phyloP scores from a whole-genome alignment of 2,888 invertebrate genomes.

The Clostera curtula region DNA sequence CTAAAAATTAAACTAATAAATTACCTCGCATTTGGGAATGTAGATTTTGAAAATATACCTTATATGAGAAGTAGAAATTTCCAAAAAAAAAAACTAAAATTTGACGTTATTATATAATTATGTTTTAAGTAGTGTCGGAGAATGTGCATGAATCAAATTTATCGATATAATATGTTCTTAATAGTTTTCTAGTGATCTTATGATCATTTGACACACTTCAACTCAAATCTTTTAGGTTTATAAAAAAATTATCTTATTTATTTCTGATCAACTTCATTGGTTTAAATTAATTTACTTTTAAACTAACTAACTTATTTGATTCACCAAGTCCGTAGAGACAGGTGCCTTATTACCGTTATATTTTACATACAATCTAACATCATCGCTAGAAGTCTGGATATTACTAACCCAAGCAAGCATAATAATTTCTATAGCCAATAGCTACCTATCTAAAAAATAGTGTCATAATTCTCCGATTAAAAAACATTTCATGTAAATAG shows the following conservation, averaged over 20 bases:
- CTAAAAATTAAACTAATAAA: slow-evolving; percentile 59
- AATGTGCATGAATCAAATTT: slow-evolving; percentile 40
- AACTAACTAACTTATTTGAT: slow-evolving; percentile 3
- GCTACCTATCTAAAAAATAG: too few relatives aligned
- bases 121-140: slow-evolving; percentile 51
- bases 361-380: slow-evolving; percentile 16
- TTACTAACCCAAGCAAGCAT: too few relatives aligned
- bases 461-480: too few relatives aligned
- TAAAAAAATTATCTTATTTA: too few relatives aligned
- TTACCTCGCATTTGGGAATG: slow-evolving; percentile 74
- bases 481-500: slow-evolving; percentile 56
- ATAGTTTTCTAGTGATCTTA: slow-evolving; percentile 3
- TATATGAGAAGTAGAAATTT: slow-evolving; percentile 49
- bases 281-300: too few relatives aligned
- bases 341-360: slow-evolving; percentile 30
- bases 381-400: too few relatives aligned
- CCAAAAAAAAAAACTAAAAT: slow-evolving; percentile 56
- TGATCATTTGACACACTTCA: too few relatives aligned
- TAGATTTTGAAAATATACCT: slow-evolving; percentile 70
- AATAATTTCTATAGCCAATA: too few relatives aligned
- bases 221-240: too few relatives aligned
- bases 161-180: too few relatives aligned
- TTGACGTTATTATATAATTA: slow-evolving; percentile 54
- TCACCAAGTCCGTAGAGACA: slow-evolving; percentile 23
- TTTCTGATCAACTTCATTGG: too few relatives aligned